Conservation (phyloP, 2,113 vertebrate species). For the Egretta garzetta region DNA sequence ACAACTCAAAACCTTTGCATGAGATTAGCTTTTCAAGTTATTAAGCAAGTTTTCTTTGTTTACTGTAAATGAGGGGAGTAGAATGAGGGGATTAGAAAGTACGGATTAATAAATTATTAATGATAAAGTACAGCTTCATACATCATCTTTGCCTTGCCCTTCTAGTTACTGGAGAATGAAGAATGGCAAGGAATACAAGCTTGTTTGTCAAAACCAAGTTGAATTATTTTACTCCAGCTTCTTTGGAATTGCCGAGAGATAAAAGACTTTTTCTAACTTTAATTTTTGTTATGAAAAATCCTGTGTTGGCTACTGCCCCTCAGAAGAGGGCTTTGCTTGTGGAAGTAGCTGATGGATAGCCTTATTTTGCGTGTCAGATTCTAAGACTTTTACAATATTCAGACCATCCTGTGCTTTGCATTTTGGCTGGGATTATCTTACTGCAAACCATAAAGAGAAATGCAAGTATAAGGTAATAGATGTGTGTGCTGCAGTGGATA, state of each 20-base stretch:
- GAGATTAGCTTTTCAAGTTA: no score
- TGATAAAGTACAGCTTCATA: not conserved
- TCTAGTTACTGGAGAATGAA: not conserved
- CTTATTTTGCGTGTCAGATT: not conserved
- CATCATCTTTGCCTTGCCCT: not conserved
- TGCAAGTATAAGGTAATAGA: not conserved
- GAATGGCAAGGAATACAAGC: not conserved
- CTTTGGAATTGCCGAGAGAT: not conserved
- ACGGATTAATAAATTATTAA: not conserved
- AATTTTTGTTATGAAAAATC: not conserved
- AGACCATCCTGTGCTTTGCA: not conserved
- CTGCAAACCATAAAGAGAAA: not conserved
- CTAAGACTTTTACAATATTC: not conserved
- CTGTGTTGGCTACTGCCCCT: not conserved
- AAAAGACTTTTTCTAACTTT: not conserved
- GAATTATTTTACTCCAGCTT: not conserved
- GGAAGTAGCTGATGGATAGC: not conserved
- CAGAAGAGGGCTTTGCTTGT: not conserved
- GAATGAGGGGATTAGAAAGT: not conserved
- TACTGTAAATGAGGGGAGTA: not conserved
- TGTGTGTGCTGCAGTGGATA: accelerated
- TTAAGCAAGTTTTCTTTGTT: not conserved
- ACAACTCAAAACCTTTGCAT: not conserved
- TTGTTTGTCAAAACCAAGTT: not conserved
- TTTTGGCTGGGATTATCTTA: not conserved